Evolutionary conservation across 1,140 invertebrate genomes (phyloP).

Genomic region (Wasmannia auropunctata): DNA sequence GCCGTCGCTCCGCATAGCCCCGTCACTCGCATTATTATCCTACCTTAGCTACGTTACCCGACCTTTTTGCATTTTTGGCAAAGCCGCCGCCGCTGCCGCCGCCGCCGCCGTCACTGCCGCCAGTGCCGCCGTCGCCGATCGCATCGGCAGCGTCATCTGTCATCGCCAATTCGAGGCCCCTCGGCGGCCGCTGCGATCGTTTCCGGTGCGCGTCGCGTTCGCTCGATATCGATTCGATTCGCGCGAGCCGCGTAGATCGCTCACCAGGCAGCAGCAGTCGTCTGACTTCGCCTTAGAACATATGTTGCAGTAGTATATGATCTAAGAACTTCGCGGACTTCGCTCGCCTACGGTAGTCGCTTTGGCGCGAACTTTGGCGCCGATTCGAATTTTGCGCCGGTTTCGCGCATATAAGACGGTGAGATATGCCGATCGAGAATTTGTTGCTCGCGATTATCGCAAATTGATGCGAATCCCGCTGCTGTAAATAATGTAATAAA

Average conservation of each 20-base stretch:
- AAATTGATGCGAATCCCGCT: too few species aligned
- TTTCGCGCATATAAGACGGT: too few species aligned
- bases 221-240: background rate
- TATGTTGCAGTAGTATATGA: too few species aligned
- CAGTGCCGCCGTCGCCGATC: too few species aligned
- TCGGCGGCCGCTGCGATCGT: background rate
- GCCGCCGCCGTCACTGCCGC: too few species aligned
- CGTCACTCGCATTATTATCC: conserved; percentile 19
- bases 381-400: too few species aligned
- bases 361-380: too few species aligned
- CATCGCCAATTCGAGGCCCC: conserved; percentile 12
- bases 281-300: conserved; percentile 30
- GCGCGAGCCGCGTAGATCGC: conserved; percentile 8
- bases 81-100: conserved; percentile 13
- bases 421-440: too few species aligned
- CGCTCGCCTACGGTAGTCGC: too few species aligned
- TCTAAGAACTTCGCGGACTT: too few species aligned
- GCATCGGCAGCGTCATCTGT: conserved; percentile 66
- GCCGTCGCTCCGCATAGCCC: conserved; percentile 70
- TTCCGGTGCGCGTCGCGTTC: conserved; percentile 1
- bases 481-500: too few species aligned
- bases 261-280: conserved; percentile 20
- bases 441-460: too few species aligned
- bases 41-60: conserved; percentile 44
- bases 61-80: conserved; percentile 69